A percentile compares a stretch with the other conserved stretches of the same genome.
Evolutionary conservation across 1,140 invertebrate species (phyloP).

Genomic region (Drosophila orena): DNA sequence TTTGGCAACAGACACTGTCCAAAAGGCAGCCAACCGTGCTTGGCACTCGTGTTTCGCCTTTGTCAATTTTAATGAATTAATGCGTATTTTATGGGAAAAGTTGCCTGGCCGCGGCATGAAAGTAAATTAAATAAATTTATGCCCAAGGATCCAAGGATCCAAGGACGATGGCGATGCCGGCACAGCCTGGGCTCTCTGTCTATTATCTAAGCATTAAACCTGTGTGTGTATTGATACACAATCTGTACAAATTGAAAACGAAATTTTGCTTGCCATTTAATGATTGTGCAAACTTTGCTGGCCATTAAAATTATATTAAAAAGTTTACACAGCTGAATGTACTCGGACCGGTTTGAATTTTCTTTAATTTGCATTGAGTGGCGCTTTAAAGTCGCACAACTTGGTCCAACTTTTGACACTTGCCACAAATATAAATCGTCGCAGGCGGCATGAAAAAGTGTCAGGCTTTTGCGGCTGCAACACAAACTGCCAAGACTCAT

Average conservation of each 20-base stretch:
- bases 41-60: slow-evolving; percentile 72
- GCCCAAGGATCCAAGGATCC: slow-evolving; percentile 14
- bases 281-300: slow-evolving; percentile 52
- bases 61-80: slow-evolving; percentile 83
- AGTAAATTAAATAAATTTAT: slow-evolving; percentile 82
- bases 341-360: slow-evolving; percentile 13
- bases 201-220: slow-evolving; percentile 76
- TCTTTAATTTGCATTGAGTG: slow-evolving; percentile 67
- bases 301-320: slow-evolving; percentile 78
- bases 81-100: slow-evolving; percentile 82
- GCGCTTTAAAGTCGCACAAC: slow-evolving; percentile 32
- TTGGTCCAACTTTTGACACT: slow-evolving; percentile 70
- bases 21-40: slow-evolving; percentile 60
- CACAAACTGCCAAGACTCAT: slow-evolving; percentile 74
- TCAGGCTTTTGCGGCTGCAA: slow-evolving; percentile 68
- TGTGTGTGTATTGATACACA: slow-evolving; percentile 66
- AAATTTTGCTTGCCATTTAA: slow-evolving; percentile 64
- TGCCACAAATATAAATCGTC: slow-evolving; percentile 73
- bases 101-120: slow-evolving; percentile 47
- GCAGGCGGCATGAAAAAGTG: slow-evolving; percentile 75
- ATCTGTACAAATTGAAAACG: slow-evolving; percentile 76
- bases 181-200: slow-evolving; percentile 41
- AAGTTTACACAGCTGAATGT: slow-evolving; percentile 60
- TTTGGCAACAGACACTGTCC: slow-evolving; percentile 58
- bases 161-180: background rate